These are phyloP conservation scores for Meriones unguiculatus DNA, from an alignment of 2,113 vertebrate genomes.

Conservation along the genomic window DNA sequence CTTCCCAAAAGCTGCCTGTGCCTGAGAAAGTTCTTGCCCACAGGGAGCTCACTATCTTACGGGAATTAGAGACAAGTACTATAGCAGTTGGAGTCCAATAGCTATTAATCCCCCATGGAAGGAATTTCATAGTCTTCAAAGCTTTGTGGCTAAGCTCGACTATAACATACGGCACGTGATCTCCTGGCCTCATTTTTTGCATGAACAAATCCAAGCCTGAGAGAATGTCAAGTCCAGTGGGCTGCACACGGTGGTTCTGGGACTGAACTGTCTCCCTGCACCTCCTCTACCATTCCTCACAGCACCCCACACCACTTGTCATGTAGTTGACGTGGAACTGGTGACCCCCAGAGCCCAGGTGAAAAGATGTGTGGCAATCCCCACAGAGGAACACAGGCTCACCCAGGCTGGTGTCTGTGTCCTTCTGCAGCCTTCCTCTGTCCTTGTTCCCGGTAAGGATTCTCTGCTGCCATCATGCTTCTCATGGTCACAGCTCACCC, in stretches of 20 bases:
- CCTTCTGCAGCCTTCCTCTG: neutral
- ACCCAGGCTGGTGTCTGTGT: accelerated
- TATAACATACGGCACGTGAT: neutral
- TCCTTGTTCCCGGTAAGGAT: neutral
- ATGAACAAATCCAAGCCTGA: conserved; percentile 25
- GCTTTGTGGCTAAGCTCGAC: neutral
- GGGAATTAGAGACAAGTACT: neutral
- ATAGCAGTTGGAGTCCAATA: neutral
- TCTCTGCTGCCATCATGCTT: neutral
- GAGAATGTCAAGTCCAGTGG: neutral
- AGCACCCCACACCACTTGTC: too few species aligned
- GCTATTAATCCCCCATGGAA: neutral
- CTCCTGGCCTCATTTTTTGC: conserved; percentile 18
- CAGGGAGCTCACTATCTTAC: conserved; percentile 59
- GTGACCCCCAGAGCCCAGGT: neutral
- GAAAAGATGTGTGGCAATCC: neutral
- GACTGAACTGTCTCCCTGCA: neutral
- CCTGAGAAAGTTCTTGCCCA: conserved; percentile 54
- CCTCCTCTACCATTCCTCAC: neutral
- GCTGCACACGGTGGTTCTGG: neutral
- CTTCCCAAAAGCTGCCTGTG: neutral
- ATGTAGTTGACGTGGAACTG: neutral
- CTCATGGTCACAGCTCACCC: neutral
- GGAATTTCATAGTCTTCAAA: neutral
- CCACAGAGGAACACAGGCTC: neutral